Evolutionary conservation across 2,797 vertebrate species (phyloP), one percentile per base, ranked within the genome.

Genomic region (Anguilla anguilla): DNA sequence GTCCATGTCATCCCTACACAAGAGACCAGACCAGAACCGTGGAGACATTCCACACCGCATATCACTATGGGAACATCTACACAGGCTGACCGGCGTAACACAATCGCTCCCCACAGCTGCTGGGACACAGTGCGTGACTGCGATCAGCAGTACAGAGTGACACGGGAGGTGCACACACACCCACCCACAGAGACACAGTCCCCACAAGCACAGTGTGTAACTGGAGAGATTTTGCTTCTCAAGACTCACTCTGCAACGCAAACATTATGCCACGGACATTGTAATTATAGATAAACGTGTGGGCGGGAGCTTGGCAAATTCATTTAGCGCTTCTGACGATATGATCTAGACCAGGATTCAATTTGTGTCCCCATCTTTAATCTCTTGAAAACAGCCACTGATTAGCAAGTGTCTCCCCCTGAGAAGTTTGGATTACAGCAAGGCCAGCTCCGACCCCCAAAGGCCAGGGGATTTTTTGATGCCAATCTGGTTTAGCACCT

Each of bases 401-500:
- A 15, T 35, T 25, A 9, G 82, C 19, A 19, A 51, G 82, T 43
- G 83, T 85, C 49, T 22, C 82, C 35, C 39, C 83, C 74, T 35
- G 10, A 69, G 10, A 11, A 35, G 25, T 59, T 3, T 31, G 69
- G 83, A 61, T 77, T 72, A 61, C 25, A 35, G 53, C 10, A 46
- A 88, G 55, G 31, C 67, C n/a, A 39, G 6, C 49, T 59, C 17
- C 22, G 9, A 77, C 53, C 57, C 15, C 53, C 84, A 55, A 85
- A 53, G 59, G 39, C 39, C 13, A 74, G 83, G n/a, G 88, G 67
- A 51, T 92, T 90, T 92, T 88, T 88, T 90, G 90, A 93, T 92
- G 91, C 90, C 88, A 90, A 91, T 94, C 91, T 83, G 85, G 87
- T 89, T 64, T 85, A 88, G 91, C 94, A 94, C 91, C 94, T 94